Percentiles rank a stretch among this genome's conserved stretches.
Conservation (phyloP, 2,113 vertebrate genomes). For the Collichthys lucidus region DNA sequence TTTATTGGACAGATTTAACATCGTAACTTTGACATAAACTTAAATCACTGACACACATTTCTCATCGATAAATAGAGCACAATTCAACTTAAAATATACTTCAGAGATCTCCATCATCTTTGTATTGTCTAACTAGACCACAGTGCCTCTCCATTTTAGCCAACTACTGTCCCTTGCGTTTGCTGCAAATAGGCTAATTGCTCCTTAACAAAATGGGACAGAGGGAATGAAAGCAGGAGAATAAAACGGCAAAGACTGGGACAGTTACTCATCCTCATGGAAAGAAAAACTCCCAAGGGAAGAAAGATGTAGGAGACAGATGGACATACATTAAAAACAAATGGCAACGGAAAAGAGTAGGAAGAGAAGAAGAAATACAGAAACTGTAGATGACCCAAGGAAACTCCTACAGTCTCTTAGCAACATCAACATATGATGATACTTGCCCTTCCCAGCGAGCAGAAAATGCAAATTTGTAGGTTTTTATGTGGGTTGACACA, state of each 20-base stretch:
- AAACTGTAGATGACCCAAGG: neutral
- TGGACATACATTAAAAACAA: neutral
- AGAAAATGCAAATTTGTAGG: constrained; percentile 15
- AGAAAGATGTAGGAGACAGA: neutral
- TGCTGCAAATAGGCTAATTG: constrained; percentile 73
- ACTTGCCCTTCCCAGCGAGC: neutral
- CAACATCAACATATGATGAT: constrained; percentile 22
- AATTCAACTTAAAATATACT: no score
- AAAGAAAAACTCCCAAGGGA: neutral
- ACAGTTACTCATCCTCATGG: neutral
- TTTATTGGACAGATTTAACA: neutral
- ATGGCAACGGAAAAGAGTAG: neutral
- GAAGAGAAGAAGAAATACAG: neutral
- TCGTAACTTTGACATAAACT: no score
- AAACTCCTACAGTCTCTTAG: constrained; percentile 23
- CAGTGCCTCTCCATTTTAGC: constrained; percentile 19
- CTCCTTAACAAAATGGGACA: constrained; percentile 64
- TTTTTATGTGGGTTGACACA: constrained; percentile 7
- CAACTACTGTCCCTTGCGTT: constrained; percentile 30
- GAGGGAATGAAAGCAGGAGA: constrained; percentile 8
- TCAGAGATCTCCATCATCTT: constrained; percentile 23
- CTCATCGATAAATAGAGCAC: no score
- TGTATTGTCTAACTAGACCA: constrained; percentile 40
- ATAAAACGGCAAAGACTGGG: neutral
- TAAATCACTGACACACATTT: no score